These are phyloP conservation scores for Drosophila kambysellisi DNA, from an alignment of 2,888 invertebrate species.

Conservation along the genomic window DNA sequence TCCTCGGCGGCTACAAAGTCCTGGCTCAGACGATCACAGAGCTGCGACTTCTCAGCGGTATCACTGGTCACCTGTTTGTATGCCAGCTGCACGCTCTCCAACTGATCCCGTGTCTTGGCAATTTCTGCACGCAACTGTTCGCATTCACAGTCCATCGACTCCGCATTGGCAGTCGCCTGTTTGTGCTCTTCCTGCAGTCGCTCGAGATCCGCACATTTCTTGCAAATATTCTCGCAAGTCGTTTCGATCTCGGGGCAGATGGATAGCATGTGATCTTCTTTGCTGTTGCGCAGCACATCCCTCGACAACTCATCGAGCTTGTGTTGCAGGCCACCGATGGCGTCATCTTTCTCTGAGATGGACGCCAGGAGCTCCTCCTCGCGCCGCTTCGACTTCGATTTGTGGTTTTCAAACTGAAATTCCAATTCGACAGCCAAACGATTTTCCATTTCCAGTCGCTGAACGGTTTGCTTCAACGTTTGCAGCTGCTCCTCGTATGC, in stretches of 20 bases:
- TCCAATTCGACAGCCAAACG: conserved; percentile 83
- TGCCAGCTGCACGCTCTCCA: conserved; percentile 64
- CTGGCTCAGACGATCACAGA: conserved; percentile 65
- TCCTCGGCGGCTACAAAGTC: conserved; percentile 56
- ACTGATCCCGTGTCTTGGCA: conserved; percentile 47
- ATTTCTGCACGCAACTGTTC: conserved; percentile 70
- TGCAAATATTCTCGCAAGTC: conserved; percentile 62
- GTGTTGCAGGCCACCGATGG: conserved; percentile 66
- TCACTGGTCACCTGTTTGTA: conserved; percentile 57
- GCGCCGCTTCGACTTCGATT: conserved; percentile 86
- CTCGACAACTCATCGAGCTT: conserved; percentile 56
- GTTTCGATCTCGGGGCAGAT: conserved; percentile 55
- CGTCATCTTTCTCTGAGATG: conserved; percentile 84
- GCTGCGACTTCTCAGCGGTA: conserved; percentile 55
- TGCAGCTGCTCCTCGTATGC: conserved; percentile 85
- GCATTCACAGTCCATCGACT: conserved; percentile 54
- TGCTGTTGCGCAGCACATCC: conserved; percentile 70
- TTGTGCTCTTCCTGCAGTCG: conserved; percentile 63
- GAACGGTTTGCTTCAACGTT: conserved; percentile 61
- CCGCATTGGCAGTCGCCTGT: conserved; percentile 6
- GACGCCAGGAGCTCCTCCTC: conserved; percentile 87
- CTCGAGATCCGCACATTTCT: conserved; percentile 74
- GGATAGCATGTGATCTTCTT: conserved; percentile 71
- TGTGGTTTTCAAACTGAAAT: conserved; percentile 86
- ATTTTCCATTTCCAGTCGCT: conserved; percentile 77